A percentile compares a stretch with the other conserved stretches of the same genome.
These are phyloP conservation scores for Psittacula cyanocephala DNA, from an alignment of 2,113 vertebrate species.

Conservation along the genomic window DNA sequence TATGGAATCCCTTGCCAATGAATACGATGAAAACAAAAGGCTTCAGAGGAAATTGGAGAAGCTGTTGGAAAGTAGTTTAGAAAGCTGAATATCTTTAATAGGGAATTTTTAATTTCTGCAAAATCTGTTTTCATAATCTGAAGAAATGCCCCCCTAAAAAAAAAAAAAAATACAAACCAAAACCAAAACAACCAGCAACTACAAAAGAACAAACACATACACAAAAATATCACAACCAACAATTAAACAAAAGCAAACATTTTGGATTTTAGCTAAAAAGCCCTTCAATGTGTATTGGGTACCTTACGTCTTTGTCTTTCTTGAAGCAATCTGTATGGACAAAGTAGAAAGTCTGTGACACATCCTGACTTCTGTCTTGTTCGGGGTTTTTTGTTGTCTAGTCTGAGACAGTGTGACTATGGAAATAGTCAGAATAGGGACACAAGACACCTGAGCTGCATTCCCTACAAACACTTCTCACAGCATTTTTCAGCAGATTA, in stretches of 20 bases:
- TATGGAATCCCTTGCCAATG: background rate
- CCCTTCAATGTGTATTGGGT: background rate
- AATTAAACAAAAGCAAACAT: background rate
- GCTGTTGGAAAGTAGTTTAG: background rate
- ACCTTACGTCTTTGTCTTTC: background rate
- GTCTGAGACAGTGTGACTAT: background rate
- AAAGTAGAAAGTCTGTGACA: background rate
- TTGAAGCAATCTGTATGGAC: background rate
- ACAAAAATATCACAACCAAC: background rate
- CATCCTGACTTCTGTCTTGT: background rate
- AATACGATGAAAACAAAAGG: background rate
- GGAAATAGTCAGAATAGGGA: background rate
- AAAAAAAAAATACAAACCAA: background rate
- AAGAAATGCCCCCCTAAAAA: background rate
- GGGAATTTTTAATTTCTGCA: background rate
- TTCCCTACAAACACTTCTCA: background rate
- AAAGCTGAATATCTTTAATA: background rate
- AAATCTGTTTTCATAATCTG: background rate
- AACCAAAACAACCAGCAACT: accelerated
- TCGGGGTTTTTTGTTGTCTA: background rate
- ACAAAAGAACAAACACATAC: background rate
- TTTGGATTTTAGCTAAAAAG: background rate
- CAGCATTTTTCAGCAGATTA: background rate
- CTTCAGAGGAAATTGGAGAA: background rate
- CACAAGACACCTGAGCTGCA: background rate